These are phyloP conservation scores for Syngnathus acus DNA, from an alignment of 2,797 vertebrate genomes.

Conservation along the genomic window DNA sequence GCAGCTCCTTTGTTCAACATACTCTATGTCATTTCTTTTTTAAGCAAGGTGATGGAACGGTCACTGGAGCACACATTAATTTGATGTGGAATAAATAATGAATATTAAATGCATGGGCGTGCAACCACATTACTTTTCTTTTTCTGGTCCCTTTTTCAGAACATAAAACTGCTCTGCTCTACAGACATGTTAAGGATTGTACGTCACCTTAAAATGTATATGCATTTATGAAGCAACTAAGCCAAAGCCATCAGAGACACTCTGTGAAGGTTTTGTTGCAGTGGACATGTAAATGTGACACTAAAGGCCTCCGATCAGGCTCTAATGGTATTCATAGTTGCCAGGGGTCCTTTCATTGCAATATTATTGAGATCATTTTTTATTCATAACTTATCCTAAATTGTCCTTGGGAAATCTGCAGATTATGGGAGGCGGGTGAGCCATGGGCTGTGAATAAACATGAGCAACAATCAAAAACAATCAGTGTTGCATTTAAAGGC, in stretches of 20 bases:
- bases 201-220: conserved; percentile 3
- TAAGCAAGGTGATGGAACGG: no score
- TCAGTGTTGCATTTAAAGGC: conserved; percentile 63
- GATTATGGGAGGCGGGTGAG: conserved; percentile 66
- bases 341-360: conserved; percentile 60
- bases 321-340: conserved; percentile 76
- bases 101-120: no score
- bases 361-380: conserved; percentile 74
- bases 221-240: conserved; percentile 29
- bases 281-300: conserved; percentile 56
- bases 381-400: conserved; percentile 76
- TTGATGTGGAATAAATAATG: no score
- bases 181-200: no score
- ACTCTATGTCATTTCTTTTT: no score
- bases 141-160: no score
- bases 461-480: conserved; percentile 76
- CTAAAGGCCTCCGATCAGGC: conserved; percentile 60
- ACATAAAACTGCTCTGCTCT: no score
- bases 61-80: no score
- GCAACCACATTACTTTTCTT: no score
- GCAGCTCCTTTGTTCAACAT: no score
- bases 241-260: conserved; percentile 18
- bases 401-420: conserved; percentile 74
- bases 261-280: conserved; percentile 44
- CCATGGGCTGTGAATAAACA: conserved; percentile 75